Base-by-base conservation (phyloP, 2,113 vertebrate genomes). In the Megaceryle maxima region DNA sequence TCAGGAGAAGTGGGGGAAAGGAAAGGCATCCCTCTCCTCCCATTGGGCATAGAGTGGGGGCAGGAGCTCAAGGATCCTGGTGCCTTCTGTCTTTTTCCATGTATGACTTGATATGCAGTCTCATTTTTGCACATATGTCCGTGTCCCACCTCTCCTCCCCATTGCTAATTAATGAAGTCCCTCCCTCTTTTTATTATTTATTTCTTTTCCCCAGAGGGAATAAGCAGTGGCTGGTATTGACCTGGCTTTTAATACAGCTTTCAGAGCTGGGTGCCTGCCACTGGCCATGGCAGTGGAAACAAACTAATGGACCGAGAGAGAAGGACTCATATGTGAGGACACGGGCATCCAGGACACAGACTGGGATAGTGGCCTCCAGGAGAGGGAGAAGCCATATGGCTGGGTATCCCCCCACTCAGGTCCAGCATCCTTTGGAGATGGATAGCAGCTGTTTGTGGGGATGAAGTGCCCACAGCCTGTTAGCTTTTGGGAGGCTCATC, bases 241-340 rank as follows among this genome's bases (percentile, higher is more conserved):
- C 91, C 88, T 59, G 80, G 91, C 94, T 97, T 97, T 97, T 97
- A 97, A 95, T 86, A 92, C 51, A 95, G 97, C 95, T 97, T 97
- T 97, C 96, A 97, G 87, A 91, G 83, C 59, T 0, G 69, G 31
- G 26, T 73, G 87, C 74, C 78, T 88, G 95, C 80, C 83, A 92
- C 90, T 93, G 95, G 85, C 74, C 87, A 92, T 75, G 74, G 79
- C 75, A 95, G 44, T 83, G 95, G 96, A 96, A 97, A 96, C 78
- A 96, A 96, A 74, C 95, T 96, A 97, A 97, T 95, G 95, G 96
- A 96, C 77, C 22, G 77, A 96, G 93, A 95, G 70, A 60, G 75
- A 94, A 95, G 60, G 76, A 92, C 89, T 95, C 73, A 21, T 8
- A 14, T 73, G 87, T 0, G 46, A 95, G 96, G 92, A 87, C 95